phyloP scores from a whole-genome alignment of 2,797 vertebrate species.

The Anas capensis region DNA sequence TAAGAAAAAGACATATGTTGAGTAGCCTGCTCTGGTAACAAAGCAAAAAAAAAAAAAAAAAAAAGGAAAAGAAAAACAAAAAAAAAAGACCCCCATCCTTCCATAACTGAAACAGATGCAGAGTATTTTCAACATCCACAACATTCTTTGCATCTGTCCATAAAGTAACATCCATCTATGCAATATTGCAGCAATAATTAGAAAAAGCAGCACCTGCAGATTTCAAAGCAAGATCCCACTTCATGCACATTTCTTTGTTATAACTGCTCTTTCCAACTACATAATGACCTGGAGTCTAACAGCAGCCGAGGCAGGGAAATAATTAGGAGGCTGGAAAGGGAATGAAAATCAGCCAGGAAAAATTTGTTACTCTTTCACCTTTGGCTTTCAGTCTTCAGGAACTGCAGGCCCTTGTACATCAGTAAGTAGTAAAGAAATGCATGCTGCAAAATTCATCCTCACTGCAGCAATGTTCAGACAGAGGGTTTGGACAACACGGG shows the following conservation, averaged over 20 bases:
- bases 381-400: neutral
- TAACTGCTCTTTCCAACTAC: neutral
- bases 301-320: neutral
- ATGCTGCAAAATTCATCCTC: neutral
- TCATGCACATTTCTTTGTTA: neutral
- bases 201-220: neutral
- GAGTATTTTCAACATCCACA: neutral
- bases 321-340: neutral
- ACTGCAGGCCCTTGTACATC: neutral
- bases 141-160: neutral
- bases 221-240: neutral
- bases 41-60: neutral
- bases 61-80: neutral
- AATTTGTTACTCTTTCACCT: neutral
- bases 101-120: slow-evolving; percentile 28
- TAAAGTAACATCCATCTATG: neutral
- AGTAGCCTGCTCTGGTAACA: slow-evolving; percentile 11
- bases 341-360: neutral
- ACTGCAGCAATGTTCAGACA: neutral
- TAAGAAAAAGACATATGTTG: slow-evolving; percentile 45
- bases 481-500: neutral
- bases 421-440: neutral
- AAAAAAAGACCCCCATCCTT: neutral
- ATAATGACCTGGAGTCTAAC: neutral
- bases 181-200: neutral